Base-by-base conservation (phyloP, 2,113 vertebrate species). In the Numenius arquata region DNA sequence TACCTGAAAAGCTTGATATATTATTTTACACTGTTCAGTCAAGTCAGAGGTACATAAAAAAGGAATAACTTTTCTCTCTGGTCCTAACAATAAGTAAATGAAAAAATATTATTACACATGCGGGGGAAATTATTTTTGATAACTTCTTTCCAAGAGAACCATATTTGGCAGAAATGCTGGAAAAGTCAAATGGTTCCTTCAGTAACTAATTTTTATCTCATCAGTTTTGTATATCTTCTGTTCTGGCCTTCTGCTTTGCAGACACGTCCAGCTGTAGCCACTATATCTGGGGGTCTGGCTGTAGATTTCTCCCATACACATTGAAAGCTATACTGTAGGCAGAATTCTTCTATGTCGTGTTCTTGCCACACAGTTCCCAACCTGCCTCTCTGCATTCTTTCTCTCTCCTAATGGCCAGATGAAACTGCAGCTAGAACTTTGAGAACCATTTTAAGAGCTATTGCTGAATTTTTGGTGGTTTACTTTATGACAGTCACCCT, bases 11-110 rank as follows among this genome's bases (percentile, higher is more conserved):
- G 15, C 78, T 95, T 52, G 41, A 92, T 93, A 48, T 41, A 84
- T 96, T 95, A 83, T 95, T 97, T 96, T 94, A 73, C 27, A 96
- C 52, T 94, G 86, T 91, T 96, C 77, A 84, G 58, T 87, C 94
- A 92, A 95, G 81, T 79, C 85, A 79, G 77, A 97, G 68, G 41
- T 95, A 83, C 41, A 92, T 75, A 89, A 94, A 96, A 97, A 91
- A 77, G 22, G 41, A 95, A 52, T 89, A 68, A 81, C 74, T 85
- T 93, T 95, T 95, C 41, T 95, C 63, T 65, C 56, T 91, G 85
- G 11, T 76, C 16, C 45, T 84, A 96, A 74, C 66, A 93, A 91
- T 65, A 83, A 96, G 90, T 90, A 94, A 95, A 91, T 95, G 66
- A 84, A 88, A 92, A 91, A 84, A 73, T 71, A 30, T 15, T 56